Evolutionary conservation across 1,140 invertebrate species (phyloP), one percentile per base, ranked within the genome.

Genomic region (Wiebesia pumilae): DNA sequence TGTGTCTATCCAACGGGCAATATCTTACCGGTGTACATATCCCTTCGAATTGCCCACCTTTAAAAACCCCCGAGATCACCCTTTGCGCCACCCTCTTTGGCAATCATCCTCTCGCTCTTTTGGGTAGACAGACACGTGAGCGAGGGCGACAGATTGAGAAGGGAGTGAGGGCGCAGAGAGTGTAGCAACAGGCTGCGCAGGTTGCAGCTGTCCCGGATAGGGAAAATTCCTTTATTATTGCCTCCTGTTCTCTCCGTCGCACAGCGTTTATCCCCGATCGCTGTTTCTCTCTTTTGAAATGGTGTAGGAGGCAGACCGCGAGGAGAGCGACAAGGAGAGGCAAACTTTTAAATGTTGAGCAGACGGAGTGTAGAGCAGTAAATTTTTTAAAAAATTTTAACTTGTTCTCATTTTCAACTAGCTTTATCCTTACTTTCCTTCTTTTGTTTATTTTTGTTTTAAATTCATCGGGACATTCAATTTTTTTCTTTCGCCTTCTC

Each of bases 151-250:
- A 16, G 27, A 1, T 69, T 1, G 7, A 24, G 9, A 16, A 21
- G 40, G 14, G 33, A 58, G 81, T 14, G 83, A 33, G 14, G 77
- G 62, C 62, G 67, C 33, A 40, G 27, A 24, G 47, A 58, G 77
- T n/a, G 19, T 14, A 69, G 79, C 84, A 86, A 86, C 84, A 81
- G 84, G 84, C 84, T 65, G 38, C 81, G 73, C 84, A 92, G 91
- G 90, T 92, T 91, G 91, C 91, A 92, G 91, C 91, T 92, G 91
- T 88, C 87, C 88, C 82, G 86, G 81, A 87, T 89, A 77, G 65
- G 69, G 84, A 88, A 91, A 89, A 89, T 90, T 90, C 81, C 84
- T 90, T 90, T 90, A 90, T 88, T 90, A 71, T 85, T 71, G 47
- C 10, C 62, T 21, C 27, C 24, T 78, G 19, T 38, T 30, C 24